These are phyloP conservation scores for Lipophrys pholis DNA, from an alignment of 2,113 vertebrate genomes.

Conservation along the genomic window DNA sequence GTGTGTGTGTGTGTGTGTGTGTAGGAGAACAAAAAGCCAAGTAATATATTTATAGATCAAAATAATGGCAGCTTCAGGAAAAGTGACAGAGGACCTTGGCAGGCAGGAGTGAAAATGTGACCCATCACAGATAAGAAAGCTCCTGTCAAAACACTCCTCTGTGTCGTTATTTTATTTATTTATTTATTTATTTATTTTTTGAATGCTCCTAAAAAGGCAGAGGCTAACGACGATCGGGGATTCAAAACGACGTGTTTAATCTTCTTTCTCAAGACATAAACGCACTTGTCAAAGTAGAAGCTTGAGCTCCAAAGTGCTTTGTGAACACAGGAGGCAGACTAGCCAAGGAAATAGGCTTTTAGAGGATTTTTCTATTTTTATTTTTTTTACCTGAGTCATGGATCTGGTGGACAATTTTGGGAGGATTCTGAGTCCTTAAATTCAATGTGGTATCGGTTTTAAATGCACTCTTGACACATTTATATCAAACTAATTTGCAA, in stretches of 20 bases:
- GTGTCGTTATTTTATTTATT: background rate
- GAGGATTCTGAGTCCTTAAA: no score
- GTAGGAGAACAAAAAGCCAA: slow-evolving; percentile 41
- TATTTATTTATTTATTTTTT: slow-evolving; percentile 13
- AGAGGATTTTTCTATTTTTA: no score
- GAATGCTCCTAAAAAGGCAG: slow-evolving; percentile 9
- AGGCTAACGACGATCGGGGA: slow-evolving; percentile 35
- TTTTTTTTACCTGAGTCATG: no score
- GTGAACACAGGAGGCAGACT: no score
- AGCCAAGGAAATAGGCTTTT: no score
- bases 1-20: slow-evolving; percentile 31
- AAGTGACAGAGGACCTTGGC: slow-evolving; percentile 57
- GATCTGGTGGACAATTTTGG: no score
- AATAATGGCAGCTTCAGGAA: slow-evolving; percentile 57
- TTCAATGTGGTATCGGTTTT: no score
- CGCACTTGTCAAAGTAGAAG: background rate
- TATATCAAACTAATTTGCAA: no score
- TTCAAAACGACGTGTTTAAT: slow-evolving; percentile 15
- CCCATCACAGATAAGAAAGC: slow-evolving; percentile 54
- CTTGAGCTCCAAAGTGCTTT: no score
- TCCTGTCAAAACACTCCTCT: slow-evolving; percentile 37
- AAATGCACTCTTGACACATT: no score
- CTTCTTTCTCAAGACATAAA: slow-evolving; percentile 28
- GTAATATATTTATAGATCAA: slow-evolving; percentile 73
- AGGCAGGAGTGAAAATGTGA: slow-evolving; percentile 58